Percentiles rank a stretch among this genome's conserved stretches.
Evolutionary conservation across 2,113 vertebrate species (phyloP).

Genomic region (Xiphophorus maculatus): DNA sequence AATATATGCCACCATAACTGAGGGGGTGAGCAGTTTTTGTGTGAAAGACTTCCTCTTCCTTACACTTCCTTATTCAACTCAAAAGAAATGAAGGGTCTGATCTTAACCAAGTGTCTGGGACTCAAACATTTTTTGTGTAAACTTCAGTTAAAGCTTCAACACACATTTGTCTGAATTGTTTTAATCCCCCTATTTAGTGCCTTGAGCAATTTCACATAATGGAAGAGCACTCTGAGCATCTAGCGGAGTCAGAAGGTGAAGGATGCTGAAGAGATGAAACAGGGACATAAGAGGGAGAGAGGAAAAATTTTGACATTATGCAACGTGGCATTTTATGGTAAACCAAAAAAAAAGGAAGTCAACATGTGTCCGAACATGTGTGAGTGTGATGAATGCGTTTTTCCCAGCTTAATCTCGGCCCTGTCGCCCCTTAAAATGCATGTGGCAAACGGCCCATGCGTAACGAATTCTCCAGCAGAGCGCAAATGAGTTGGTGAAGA

Average conservation of each 20-base stretch:
- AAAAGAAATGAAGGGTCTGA: not conserved
- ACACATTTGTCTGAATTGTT: not conserved
- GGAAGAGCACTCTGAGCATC: not conserved
- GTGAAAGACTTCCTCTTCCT: too few species aligned
- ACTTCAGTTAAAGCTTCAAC: not conserved
- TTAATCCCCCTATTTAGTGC: not conserved
- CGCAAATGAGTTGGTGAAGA: conserved; percentile 45
- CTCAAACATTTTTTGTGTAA: not conserved
- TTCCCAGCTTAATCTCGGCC: conserved; percentile 53
- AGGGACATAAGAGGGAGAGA: not conserved
- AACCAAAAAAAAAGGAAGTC: not conserved
- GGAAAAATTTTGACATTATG: conserved; percentile 49
- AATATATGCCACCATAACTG: too few species aligned
- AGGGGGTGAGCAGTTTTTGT: too few species aligned
- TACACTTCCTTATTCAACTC: too few species aligned
- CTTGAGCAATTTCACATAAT: not conserved
- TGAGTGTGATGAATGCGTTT: conserved; percentile 3
- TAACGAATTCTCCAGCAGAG: conserved; percentile 59
- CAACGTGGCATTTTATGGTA: conserved; percentile 39
- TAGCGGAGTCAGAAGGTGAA: conserved; percentile 4
- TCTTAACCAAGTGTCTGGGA: not conserved
- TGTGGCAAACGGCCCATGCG: conserved; percentile 52
- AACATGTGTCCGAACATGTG: conserved; percentile 8
- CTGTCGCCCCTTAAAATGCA: conserved; percentile 67
- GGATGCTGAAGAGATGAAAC: conserved; percentile 18